phyloP scores from a whole-genome alignment of 1,140 invertebrate species.

The Scaptomyza graminum region DNA sequence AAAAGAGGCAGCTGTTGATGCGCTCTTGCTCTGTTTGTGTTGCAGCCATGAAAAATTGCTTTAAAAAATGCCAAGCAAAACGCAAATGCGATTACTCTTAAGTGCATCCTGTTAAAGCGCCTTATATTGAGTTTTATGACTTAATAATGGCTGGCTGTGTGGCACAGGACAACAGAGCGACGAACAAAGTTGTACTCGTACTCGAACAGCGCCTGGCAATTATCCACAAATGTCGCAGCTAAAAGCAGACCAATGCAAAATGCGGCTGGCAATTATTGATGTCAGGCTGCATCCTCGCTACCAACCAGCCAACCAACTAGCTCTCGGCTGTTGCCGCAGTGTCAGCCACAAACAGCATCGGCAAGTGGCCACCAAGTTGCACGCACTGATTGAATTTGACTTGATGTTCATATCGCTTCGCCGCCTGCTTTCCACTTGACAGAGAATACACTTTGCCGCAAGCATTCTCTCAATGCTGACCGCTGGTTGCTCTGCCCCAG shows the following conservation, averaged over 20 bases:
- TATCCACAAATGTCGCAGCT: constrained; percentile 34
- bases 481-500: constrained; percentile 4
- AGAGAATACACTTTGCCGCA: constrained; percentile 11
- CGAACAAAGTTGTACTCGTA: not conserved
- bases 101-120: constrained; percentile 66
- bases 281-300: not conserved
- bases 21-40: not conserved
- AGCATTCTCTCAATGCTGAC: not conserved
- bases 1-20: not conserved
- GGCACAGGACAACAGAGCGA: not conserved
- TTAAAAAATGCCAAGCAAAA: constrained; percentile 49
- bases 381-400: constrained; percentile 75
- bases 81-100: constrained; percentile 59
- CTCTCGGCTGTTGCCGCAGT: constrained; percentile 1
- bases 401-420: constrained; percentile 43
- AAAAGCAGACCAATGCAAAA: constrained; percentile 36
- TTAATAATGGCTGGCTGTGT: constrained; percentile 55
- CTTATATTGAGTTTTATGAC: constrained; percentile 77
- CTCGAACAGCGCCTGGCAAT: constrained; percentile 17
- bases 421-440: constrained; percentile 10
- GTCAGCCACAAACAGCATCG: constrained; percentile 62
- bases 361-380: constrained; percentile 68
- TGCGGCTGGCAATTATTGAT: constrained; percentile 8
- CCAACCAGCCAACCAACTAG: not conserved
- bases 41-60: constrained; percentile 44